A percentile compares a stretch with the other conserved stretches of the same genome.
phyloP scores from a whole-genome alignment of 2,888 invertebrate genomes.

The Prosopocoilus inquinatus region DNA sequence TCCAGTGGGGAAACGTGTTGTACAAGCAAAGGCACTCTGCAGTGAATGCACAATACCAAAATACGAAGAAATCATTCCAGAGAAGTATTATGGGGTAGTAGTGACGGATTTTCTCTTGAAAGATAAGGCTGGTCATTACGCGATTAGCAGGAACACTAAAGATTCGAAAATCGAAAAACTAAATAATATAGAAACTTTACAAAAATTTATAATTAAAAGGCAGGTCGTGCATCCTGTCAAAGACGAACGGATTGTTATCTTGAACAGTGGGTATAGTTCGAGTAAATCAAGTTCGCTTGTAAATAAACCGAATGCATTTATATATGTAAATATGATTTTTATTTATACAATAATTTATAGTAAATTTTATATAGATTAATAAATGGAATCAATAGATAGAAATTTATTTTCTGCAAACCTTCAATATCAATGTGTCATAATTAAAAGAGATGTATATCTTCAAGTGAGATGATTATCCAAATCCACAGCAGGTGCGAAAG shows the following conservation, averaged over 20 bases:
- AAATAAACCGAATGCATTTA: too few species aligned
- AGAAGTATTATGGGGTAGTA: conserved; percentile 62
- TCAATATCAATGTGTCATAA: neutral
- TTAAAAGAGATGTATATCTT: neutral
- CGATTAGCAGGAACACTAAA: conserved; percentile 43
- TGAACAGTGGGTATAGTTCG: neutral
- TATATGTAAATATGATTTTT: too few species aligned
- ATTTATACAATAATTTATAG: too few species aligned
- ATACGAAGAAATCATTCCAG: conserved; percentile 56
- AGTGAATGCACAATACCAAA: conserved; percentile 63
- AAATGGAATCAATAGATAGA: too few species aligned
- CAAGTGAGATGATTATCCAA: neutral
- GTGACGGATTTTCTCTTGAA: conserved; percentile 63
- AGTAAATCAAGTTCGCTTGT: too few species aligned
- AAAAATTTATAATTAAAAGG: neutral
- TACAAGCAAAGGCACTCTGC: conserved; percentile 64
- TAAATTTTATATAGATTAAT: too few species aligned
- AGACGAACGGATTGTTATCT: conserved; percentile 6
- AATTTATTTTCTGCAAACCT: neutral
- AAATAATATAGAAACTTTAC: conserved; percentile 1
- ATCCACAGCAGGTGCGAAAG: too few species aligned
- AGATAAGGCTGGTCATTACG: conserved; percentile 72
- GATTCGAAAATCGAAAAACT: neutral
- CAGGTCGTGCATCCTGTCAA: conserved; percentile 1
- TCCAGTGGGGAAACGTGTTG: conserved; percentile 63